A percentile compares a stretch with the other conserved stretches of the same genome.
Evolutionary conservation across 53 echinoderm and acorn worm species (phyloP).

Genomic region (Temnopleurus reevesii): DNA sequence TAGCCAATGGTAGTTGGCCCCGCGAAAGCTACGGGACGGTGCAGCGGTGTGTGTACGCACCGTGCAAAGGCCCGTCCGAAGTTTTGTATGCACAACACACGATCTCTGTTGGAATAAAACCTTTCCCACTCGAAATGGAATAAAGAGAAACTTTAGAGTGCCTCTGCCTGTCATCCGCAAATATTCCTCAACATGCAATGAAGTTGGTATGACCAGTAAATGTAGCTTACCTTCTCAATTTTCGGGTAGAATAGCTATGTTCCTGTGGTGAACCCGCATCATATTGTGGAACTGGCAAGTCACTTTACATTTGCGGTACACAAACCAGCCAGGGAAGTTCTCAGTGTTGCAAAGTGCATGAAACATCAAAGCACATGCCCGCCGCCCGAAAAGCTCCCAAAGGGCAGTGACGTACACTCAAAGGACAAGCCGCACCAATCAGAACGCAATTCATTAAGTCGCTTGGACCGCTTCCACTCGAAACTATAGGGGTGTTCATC

Average conservation of each 20-base stretch:
- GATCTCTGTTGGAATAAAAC: not conserved
- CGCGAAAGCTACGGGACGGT: conserved; percentile 56
- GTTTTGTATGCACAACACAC: conserved; percentile 19
- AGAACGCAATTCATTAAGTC: conserved; percentile 61
- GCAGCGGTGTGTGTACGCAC: conserved; percentile 34
- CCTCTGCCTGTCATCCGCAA: not conserved
- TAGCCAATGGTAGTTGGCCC: conserved; percentile 32
- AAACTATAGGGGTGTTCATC: conserved; percentile 49
- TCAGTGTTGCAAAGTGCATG: conserved; percentile 66
- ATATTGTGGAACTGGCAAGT: conserved; percentile 54
- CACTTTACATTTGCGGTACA: conserved; percentile 49
- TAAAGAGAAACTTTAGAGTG: not conserved
- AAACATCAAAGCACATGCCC: conserved; percentile 99
- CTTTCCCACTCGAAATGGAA: not conserved
- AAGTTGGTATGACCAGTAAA: not conserved
- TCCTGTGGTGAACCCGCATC: not conserved
- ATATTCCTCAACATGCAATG: not conserved
- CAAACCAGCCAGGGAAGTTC: conserved; percentile 53
- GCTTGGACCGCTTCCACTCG: conserved; percentile 65
- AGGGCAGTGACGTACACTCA: conserved; percentile 99
- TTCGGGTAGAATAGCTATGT: not conserved
- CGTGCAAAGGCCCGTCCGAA: not conserved
- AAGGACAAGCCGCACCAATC: conserved; percentile 99
- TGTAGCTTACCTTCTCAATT: conserved; percentile 46
- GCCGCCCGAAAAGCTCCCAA: conserved; percentile 99